A percentile compares a stretch with the other conserved stretches of the same genome.
Evolutionary conservation across 2,888 invertebrate genomes (phyloP).

Genomic region (Amphimallon solstitiale): DNA sequence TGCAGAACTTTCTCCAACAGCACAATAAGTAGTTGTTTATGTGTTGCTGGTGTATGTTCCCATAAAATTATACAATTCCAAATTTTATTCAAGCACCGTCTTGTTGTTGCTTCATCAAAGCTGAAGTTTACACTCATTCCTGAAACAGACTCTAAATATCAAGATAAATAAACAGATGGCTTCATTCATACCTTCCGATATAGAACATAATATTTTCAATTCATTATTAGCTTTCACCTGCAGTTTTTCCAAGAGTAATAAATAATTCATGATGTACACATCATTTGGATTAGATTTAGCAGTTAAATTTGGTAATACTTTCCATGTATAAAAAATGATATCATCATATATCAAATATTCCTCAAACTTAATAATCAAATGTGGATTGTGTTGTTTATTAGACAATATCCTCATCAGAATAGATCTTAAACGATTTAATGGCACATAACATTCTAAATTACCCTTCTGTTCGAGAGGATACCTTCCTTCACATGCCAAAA

Average conservation of each 20-base stretch:
- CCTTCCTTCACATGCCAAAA: slow-evolving; percentile 78
- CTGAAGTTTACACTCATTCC: slow-evolving; percentile 62
- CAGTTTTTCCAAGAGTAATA: slow-evolving; percentile 58
- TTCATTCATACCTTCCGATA: neutral
- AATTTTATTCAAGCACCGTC: slow-evolving; percentile 74
- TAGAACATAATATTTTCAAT: slow-evolving; percentile 52
- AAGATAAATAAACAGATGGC: neutral
- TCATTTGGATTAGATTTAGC: slow-evolving; percentile 67
- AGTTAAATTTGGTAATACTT: slow-evolving; percentile 68
- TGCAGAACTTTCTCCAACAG: slow-evolving; percentile 85
- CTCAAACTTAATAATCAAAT: slow-evolving; percentile 75
- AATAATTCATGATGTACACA: slow-evolving; percentile 59
- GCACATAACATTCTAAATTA: slow-evolving; percentile 71
- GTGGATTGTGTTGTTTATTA: slow-evolving; percentile 69
- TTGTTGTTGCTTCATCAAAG: slow-evolving; percentile 68
- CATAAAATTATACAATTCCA: slow-evolving; percentile 83
- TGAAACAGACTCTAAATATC: slow-evolving; percentile 44
- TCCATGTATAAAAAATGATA: slow-evolving; percentile 78
- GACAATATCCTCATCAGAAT: slow-evolving; percentile 74
- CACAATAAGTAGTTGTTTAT: slow-evolving; percentile 82
- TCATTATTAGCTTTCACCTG: slow-evolving; percentile 54
- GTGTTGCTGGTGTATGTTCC: slow-evolving; percentile 74
- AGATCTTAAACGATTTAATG: slow-evolving; percentile 72
- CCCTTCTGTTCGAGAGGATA: slow-evolving; percentile 69
- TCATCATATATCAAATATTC: slow-evolving; percentile 81